phyloP scores from a whole-genome alignment of 2,113 vertebrate genomes.

The Numida meleagris region DNA sequence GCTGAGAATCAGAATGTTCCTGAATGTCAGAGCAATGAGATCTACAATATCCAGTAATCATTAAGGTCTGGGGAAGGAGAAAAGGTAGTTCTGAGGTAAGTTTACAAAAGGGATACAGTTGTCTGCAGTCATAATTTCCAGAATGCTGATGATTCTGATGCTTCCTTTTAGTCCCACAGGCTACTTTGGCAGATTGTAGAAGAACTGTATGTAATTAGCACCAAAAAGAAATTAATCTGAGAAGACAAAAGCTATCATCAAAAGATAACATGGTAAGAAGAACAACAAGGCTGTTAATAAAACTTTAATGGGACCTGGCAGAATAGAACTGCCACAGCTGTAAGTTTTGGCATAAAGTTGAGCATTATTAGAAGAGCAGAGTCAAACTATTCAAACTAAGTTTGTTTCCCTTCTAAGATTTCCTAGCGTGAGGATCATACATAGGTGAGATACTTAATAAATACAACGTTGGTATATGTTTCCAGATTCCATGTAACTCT shows the following conservation, averaged over 20 bases:
- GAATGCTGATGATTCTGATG: neutral
- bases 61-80: neutral
- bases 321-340: neutral
- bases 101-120: neutral
- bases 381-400: neutral
- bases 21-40: slow-evolving; percentile 16
- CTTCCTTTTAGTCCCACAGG: neutral
- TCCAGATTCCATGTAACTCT: neutral
- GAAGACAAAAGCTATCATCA: slow-evolving; percentile 28
- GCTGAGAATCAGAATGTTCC: neutral
- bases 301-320: slow-evolving; percentile 24
- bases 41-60: neutral
- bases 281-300: slow-evolving; percentile 8
- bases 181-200: neutral
- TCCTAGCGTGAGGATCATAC: neutral
- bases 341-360: slow-evolving; percentile 29
- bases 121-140: neutral
- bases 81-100: neutral
- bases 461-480: neutral
- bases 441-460: neutral
- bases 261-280: neutral
- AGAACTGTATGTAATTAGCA: neutral
- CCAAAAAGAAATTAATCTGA: neutral
- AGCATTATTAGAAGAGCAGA: neutral
- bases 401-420: neutral